Evolutionary conservation across 2,888 invertebrate species (phyloP).

Genomic region (Acleris sparsana): DNA sequence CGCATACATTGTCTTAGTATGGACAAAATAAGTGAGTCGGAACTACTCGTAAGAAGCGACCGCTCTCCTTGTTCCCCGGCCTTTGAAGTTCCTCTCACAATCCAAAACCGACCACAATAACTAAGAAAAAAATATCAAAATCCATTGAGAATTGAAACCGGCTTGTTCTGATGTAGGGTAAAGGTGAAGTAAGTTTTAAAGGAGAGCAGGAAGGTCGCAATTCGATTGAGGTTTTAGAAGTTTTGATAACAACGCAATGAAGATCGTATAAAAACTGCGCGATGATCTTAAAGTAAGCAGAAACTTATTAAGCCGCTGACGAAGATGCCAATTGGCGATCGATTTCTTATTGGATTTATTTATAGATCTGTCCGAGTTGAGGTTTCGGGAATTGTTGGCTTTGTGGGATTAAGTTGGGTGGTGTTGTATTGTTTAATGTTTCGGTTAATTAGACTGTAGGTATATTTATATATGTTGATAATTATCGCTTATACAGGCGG

Average conservation of each 20-base stretch:
- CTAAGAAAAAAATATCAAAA: not conserved
- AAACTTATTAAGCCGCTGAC: conserved; percentile 74
- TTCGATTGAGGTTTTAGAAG: conserved; percentile 36
- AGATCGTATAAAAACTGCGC: conserved; percentile 58
- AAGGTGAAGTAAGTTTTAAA: conserved; percentile 18
- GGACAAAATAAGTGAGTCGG: conserved; percentile 77
- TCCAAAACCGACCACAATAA: conserved; percentile 43
- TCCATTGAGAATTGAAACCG: conserved; percentile 12
- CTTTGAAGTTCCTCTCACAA: conserved; percentile 54
- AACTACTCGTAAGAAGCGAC: conserved; percentile 69
- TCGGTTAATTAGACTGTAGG: too few relatives aligned
- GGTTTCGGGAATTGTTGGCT: conserved; percentile 44
- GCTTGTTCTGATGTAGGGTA: conserved; percentile 18
- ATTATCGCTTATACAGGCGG: too few relatives aligned
- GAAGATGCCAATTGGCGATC: conserved; percentile 69
- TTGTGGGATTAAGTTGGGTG: not conserved
- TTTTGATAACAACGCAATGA: conserved; percentile 36
- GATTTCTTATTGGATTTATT: conserved; percentile 58
- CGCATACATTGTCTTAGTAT: conserved; percentile 76
- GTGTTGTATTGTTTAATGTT: too few relatives aligned
- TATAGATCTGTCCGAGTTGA: conserved; percentile 44
- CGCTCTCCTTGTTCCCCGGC: conserved; percentile 53
- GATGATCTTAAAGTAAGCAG: conserved; percentile 74
- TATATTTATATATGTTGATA: too few relatives aligned
- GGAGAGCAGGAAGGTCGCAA: conserved; percentile 35